Evolutionary conservation across 2,797 vertebrate species (phyloP).

Genomic region (Pangasius djambal): DNA sequence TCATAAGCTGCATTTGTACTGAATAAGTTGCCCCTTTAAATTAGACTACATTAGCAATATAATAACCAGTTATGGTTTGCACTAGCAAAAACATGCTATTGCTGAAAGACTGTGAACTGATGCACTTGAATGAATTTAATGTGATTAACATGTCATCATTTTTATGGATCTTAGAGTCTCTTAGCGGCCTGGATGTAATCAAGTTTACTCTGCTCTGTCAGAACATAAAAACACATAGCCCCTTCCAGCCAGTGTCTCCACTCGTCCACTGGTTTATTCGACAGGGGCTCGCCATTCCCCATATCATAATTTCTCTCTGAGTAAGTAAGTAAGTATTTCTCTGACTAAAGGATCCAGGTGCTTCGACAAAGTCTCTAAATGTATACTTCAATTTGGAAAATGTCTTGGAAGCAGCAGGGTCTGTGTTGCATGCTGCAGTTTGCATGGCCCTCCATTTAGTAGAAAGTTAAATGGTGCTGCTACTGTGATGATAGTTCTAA

Average conservation of each 20-base stretch:
- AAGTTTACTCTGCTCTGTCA: neutral
- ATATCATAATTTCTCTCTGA: neutral
- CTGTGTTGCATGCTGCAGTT: neutral
- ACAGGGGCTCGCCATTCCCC: neutral
- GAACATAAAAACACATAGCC: neutral
- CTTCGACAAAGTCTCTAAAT: neutral
- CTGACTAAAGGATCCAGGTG: neutral
- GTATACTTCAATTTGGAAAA: neutral
- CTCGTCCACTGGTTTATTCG: neutral
- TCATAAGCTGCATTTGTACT: slow-evolving; percentile 1
- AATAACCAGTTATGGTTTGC: neutral
- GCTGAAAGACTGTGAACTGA: neutral
- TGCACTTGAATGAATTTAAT: neutral
- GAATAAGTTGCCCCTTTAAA: slow-evolving; percentile 12
- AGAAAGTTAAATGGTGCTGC: neutral
- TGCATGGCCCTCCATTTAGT: neutral
- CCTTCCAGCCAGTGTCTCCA: neutral
- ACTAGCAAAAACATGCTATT: neutral
- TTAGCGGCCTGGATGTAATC: neutral
- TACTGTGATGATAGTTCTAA: neutral
- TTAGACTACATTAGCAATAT: neutral
- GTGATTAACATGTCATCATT: neutral
- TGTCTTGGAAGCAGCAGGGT: neutral
- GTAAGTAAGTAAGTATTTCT: too few species aligned
- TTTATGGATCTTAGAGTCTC: neutral